These are phyloP conservation scores for Bombylius major DNA, from an alignment of 2,888 invertebrate genomes.

Conservation along the genomic window DNA sequence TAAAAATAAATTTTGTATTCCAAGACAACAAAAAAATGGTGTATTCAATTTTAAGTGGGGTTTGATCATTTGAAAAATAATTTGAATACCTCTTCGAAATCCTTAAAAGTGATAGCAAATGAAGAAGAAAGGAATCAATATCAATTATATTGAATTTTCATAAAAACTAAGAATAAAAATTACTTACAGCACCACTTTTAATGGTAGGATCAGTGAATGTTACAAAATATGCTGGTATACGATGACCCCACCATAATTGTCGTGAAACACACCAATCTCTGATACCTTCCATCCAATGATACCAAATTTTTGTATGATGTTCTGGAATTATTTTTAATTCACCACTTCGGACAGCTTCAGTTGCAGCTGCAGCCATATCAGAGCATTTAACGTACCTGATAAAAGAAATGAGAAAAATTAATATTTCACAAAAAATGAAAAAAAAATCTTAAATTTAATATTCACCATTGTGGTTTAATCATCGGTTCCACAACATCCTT, in stretches of 20 bases:
- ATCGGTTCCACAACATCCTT: conserved; percentile 96
- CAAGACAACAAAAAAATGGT: not conserved
- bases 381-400: conserved; percentile 70
- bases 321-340: conserved; percentile 83
- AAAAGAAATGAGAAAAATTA: not conserved
- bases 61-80: not conserved
- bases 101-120: not conserved
- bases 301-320: conserved; percentile 85
- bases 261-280: conserved; percentile 98
- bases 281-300: conserved; percentile 90
- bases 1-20: not conserved
- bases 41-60: too few species aligned
- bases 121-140: not conserved
- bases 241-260: conserved; percentile 99
- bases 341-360: conserved; percentile 64
- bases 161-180: too few species aligned
- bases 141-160: not conserved
- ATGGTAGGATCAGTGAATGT: conserved; percentile 39
- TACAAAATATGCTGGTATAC: conserved; percentile 87
- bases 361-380: conserved; percentile 80
- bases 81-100: not conserved
- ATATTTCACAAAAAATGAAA: not conserved
- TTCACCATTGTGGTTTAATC: conserved; percentile 90
- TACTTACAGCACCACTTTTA: conserved; percentile 28
- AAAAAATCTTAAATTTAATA: not conserved